A percentile compares a stretch with the other conserved stretches of the same genome.
Conservation (phyloP, 2,888 invertebrate species). For the Sipunculus nudus region DNA sequence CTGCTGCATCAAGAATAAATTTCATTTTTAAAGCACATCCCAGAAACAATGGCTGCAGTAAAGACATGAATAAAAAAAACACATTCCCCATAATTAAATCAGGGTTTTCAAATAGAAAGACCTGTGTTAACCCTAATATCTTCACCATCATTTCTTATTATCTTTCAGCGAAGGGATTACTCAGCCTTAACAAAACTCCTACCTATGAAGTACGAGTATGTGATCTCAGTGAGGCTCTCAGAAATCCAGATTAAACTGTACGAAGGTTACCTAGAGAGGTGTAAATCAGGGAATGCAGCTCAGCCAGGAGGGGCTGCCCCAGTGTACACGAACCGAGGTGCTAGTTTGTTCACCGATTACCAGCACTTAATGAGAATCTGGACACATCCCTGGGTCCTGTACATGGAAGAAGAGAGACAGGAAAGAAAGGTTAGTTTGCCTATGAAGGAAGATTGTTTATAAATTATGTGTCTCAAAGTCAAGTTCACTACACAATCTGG, state of each 20-base stretch:
- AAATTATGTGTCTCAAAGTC: too few relatives aligned
- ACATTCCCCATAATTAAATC: too few relatives aligned
- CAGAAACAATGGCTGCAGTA: too few relatives aligned
- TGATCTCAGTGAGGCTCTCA: constrained; percentile 85
- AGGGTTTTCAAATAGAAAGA: too few relatives aligned
- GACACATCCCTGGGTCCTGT: constrained; percentile 71
- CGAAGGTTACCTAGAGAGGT: constrained; percentile 79
- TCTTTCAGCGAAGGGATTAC: constrained; percentile 80
- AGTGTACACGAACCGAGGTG: constrained; percentile 9
- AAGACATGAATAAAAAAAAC: too few relatives aligned
- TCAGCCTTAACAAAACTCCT: constrained; percentile 90
- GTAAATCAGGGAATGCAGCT: not conserved
- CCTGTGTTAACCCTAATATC: too few relatives aligned
- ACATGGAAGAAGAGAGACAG: constrained; percentile 64
- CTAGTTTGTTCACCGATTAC: constrained; percentile 72
- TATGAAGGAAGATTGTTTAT: too few relatives aligned
- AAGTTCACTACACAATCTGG: too few relatives aligned
- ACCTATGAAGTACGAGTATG: constrained; percentile 96
- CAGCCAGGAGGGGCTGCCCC: not conserved
- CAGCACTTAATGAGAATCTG: constrained; percentile 70
- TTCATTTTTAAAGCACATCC: too few relatives aligned
- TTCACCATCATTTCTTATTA: not conserved
- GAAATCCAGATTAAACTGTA: constrained; percentile 86
- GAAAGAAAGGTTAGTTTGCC: constrained; percentile 56
- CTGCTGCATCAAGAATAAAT: too few relatives aligned